These are phyloP conservation scores for Pandemis heparana DNA, from an alignment of 2,888 invertebrate species.

Conservation along the genomic window DNA sequence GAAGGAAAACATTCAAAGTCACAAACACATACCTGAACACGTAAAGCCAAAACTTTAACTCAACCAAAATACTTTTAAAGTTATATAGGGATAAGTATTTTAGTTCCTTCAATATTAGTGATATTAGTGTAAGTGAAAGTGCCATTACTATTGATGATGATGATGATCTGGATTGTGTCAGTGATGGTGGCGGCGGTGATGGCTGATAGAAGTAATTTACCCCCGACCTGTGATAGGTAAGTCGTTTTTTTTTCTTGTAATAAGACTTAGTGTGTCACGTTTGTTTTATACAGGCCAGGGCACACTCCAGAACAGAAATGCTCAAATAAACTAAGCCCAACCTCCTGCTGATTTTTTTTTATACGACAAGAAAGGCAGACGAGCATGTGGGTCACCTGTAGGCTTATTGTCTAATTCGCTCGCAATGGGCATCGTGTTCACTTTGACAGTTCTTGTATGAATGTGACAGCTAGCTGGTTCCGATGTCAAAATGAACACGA, in stretches of 20 bases:
- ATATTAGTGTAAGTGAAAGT: conserved; percentile 73
- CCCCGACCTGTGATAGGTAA: conserved; percentile 86
- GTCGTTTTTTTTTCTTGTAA: conserved; percentile 46
- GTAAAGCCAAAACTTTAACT: conserved; percentile 54
- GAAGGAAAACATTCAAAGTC: conserved; percentile 72
- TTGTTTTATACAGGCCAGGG: no score
- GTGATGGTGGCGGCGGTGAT: conserved; percentile 58
- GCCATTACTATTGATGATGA: conserved; percentile 63
- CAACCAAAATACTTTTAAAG: conserved; percentile 60
- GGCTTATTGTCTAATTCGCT: no score
- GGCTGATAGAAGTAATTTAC: conserved; percentile 73
- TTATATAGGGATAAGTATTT: conserved; percentile 52
- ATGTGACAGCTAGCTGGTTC: no score
- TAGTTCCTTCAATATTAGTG: conserved; percentile 66
- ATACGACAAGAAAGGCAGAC: no score
- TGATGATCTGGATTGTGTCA: conserved; percentile 64
- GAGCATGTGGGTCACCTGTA: no score
- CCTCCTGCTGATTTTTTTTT: no score
- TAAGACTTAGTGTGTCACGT: neutral
- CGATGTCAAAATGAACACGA: no score
- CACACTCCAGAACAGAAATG: no score
- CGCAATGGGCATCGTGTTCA: no score
- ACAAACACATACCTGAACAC: conserved; percentile 76
- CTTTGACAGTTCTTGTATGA: no score
- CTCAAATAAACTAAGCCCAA: no score